Evolutionary conservation across 2,113 vertebrate genomes (phyloP), one percentile per base, ranked within the genome.

Genomic region (Eretmochelys imbricata): DNA sequence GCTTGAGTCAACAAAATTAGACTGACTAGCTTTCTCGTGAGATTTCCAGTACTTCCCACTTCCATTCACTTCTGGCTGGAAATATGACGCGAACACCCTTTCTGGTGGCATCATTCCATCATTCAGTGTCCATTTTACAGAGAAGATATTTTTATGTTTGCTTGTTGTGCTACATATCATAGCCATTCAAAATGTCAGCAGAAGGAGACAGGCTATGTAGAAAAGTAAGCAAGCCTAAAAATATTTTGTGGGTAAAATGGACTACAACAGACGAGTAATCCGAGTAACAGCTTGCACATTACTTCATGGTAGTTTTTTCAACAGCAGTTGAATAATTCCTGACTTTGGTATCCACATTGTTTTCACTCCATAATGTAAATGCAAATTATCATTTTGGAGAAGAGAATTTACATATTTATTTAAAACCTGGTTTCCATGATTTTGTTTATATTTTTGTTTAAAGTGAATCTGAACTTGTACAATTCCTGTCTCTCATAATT

Each of bases 1-100:
- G 80, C 72, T 95, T 94, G 88, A 25, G 1, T 46, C 85, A 91
- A 25, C 88, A 80, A 94, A 94, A 84, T 81, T 83, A 46, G 94
- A 42, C 25, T 80, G 86, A 82, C 31, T 50, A 10, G 29, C 22
- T 93, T 96, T 97, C 95, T 95, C 94, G 89, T 96, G 80, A 88
- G 81, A 93, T 90, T 92, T 96, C 87, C 84, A 29, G 57, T 88
- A 48, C 75, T 95, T 97, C 94, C 90, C 75, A 93, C 96, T 97
- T 96, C 94, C 94, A 90, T 91, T 84, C 54, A 59, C 55, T 59
- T 59, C 57, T 95, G 89, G 91, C 91, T 85, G 83, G 62, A 90
- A 94, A 80, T 85, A 88, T 50, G 19, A 6, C 90, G 29, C 84
- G 90, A 75, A 17, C 31, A n/a, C 29, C 46, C 65, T 97, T 95